These are phyloP conservation scores for Coboldia fuscipes DNA, from an alignment of 1,140 invertebrate species.

Conservation along the genomic window DNA sequence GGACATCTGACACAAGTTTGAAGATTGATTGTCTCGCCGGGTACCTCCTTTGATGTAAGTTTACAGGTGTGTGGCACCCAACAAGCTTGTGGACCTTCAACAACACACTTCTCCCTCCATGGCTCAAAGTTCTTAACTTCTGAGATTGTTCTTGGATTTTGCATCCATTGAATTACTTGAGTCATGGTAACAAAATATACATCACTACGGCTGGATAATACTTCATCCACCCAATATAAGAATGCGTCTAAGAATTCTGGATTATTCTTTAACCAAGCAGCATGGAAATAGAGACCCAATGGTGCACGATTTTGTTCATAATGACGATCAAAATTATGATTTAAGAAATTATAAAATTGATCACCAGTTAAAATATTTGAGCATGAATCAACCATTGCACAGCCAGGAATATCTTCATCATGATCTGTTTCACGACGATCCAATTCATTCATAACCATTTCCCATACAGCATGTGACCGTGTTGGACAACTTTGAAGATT, in stretches of 20 bases:
- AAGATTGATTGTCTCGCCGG: slow-evolving; percentile 78
- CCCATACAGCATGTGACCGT: slow-evolving; percentile 82
- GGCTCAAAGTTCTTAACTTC: slow-evolving; percentile 82
- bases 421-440: slow-evolving; percentile 77
- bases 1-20: slow-evolving; percentile 85
- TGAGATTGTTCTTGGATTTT: slow-evolving; percentile 64
- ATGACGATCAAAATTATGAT: slow-evolving; percentile 89
- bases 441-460: slow-evolving; percentile 95
- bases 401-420: slow-evolving; percentile 80
- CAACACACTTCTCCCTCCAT: slow-evolving; percentile 80
- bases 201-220: slow-evolving; percentile 67
- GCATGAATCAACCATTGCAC: slow-evolving; percentile 92
- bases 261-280: slow-evolving; percentile 88
- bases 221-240: slow-evolving; percentile 86
- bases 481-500: slow-evolving; percentile 85
- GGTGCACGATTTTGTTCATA: slow-evolving; percentile 87
- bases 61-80: slow-evolving; percentile 80
- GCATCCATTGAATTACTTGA: slow-evolving; percentile 92
- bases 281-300: slow-evolving; percentile 85
- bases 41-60: slow-evolving; percentile 75
- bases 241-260: slow-evolving; percentile 84
- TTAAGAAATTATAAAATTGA: slow-evolving; percentile 89
- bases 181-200: slow-evolving; percentile 97
- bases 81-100: slow-evolving; percentile 55
- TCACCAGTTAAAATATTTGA: slow-evolving; percentile 82